Conservation (phyloP, 2,113 vertebrate genomes). For the Cairina moschata region DNA sequence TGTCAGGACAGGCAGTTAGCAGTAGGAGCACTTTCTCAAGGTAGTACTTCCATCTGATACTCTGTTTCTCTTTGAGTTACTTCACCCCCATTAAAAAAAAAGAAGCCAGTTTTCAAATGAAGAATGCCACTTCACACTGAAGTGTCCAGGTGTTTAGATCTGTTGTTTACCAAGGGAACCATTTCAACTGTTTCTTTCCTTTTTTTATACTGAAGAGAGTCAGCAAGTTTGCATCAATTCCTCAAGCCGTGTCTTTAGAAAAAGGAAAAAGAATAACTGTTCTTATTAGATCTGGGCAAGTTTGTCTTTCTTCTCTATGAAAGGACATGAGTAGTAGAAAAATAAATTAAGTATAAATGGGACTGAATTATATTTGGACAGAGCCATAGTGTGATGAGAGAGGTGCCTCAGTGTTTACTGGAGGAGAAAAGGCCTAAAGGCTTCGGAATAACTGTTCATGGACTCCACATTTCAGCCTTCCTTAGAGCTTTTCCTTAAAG, state of each 20-base stretch:
- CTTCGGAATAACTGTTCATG: background rate
- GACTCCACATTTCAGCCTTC: background rate
- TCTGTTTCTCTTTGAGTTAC: background rate
- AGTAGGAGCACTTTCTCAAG: background rate
- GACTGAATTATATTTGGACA: background rate
- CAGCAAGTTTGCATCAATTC: background rate
- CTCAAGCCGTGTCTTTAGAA: background rate
- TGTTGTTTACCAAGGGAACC: background rate
- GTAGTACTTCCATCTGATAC: background rate
- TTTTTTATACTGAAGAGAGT: background rate
- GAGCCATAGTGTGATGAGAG: background rate
- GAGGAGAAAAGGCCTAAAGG: background rate
- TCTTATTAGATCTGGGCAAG: background rate
- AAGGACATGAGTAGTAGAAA: background rate
- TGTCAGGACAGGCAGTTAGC: background rate
- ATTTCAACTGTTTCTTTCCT: background rate
- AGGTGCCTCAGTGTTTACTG: background rate
- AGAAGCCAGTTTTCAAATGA: background rate
- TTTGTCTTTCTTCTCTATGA: background rate
- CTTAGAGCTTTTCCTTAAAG: background rate
- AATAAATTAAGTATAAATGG: background rate
- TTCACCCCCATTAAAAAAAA: background rate
- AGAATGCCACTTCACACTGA: background rate
- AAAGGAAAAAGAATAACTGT: background rate
- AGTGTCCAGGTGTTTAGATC: background rate